Base-by-base conservation (phyloP, 2,797 vertebrate species). In the Aotus griseimembra region DNA sequence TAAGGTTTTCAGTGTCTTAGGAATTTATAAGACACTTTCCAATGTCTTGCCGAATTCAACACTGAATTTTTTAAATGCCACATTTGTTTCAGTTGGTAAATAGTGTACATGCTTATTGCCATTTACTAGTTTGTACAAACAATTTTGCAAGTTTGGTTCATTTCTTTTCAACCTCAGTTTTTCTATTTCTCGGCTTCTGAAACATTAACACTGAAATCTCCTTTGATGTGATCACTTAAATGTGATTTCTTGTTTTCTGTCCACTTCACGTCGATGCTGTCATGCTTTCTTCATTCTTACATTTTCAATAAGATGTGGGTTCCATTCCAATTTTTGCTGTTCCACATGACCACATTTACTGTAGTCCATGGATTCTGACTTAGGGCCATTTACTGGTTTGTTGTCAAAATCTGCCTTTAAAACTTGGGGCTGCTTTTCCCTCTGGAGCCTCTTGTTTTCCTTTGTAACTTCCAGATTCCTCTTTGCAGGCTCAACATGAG, bases 351-450 rank as follows among this genome's bases (percentile, higher is more conserved):
- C 99, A 98, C 98, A 98, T 97, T 98, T 98, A 98, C 99, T 99
- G 98, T 99, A 99, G 98, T 99, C 99, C 99, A 99, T 99, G 99
- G 99, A 99, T 98, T 99, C 99, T 98, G 99, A 99, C 98, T 98
- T 99, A 99, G 98, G 99, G 99, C 99, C 99, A 99, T 99, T 99
- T 99, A 99, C 99, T 98, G 98, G 98, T 98, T 99, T 99, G 98
- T 99, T 99, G 98, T 99, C 98, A 98, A 99, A 98, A 98, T 99
- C 98, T 99, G 98, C 99, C 99, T 99, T 17, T 50, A 50, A 50
- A 50, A 50, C 15, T 50, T 50, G 50, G 15, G 15, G 0, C 50
- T 50, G 5, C 15, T 17, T 50, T 50, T 50, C 50, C 50, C 50
- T 50, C 50, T 50, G 50, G 50, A 50, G 15, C 50, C 50, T 50